phyloP scores from a whole-genome alignment of 1,140 invertebrate species.

The Musca vetustissima region DNA sequence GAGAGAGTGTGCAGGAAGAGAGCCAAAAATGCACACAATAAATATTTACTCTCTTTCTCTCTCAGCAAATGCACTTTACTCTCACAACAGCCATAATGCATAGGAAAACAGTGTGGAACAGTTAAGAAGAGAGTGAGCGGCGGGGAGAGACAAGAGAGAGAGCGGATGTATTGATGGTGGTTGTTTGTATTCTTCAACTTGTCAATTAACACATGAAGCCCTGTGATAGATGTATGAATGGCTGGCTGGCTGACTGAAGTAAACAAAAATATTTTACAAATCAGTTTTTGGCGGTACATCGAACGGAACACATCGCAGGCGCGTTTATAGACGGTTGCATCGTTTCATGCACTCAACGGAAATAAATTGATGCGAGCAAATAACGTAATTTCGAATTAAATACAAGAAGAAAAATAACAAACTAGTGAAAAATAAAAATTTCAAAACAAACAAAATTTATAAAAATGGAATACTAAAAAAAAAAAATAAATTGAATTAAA shows the following conservation, averaged over 20 bases:
- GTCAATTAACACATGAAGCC: constrained; percentile 2
- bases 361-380: not conserved
- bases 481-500: constrained; percentile 12
- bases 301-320: constrained; percentile 30
- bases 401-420: no score
- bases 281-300: constrained; percentile 50
- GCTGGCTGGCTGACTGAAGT: constrained; percentile 28
- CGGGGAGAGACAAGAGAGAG: not conserved
- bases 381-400: not conserved
- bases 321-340: not conserved
- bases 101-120: not conserved
- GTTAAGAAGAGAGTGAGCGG: no score
- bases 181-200: not conserved
- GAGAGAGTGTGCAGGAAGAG: not conserved
- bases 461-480: not conserved
- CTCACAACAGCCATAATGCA: not conserved
- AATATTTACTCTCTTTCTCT: not conserved
- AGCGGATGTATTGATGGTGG: not conserved
- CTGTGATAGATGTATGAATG: not conserved
- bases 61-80: not conserved
- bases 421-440: constrained; percentile 17
- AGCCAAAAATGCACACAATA: not conserved
- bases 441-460: constrained; percentile 8
- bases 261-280: constrained; percentile 42
- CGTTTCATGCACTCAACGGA: not conserved